Evolutionary conservation across 2,797 vertebrate species (phyloP).

Genomic region (Takifugu rubripes): DNA sequence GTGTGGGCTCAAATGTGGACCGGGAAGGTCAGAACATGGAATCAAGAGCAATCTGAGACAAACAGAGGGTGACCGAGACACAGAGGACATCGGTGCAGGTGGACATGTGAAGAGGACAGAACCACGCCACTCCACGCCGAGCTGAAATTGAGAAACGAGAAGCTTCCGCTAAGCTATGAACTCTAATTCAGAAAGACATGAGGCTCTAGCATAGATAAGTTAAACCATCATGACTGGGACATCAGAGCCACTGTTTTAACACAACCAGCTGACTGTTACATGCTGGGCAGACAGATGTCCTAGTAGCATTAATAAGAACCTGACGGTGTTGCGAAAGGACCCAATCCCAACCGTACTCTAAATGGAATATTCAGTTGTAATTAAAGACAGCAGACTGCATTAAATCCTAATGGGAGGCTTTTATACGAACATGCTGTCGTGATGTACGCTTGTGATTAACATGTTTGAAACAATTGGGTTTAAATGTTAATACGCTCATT

Average conservation of each 20-base stretch:
- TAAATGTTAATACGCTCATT: slow-evolving; percentile 66
- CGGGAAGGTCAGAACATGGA: too few species aligned
- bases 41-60: too few species aligned
- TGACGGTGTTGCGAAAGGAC: slow-evolving; percentile 12
- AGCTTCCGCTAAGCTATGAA: too few species aligned
- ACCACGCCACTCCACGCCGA: too few species aligned
- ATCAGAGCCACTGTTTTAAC: slow-evolving; percentile 7
- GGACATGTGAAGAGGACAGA: too few species aligned
- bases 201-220: too few species aligned
- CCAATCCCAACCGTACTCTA: slow-evolving; percentile 4
- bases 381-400: slow-evolving; percentile 55
- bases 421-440: slow-evolving; percentile 59
- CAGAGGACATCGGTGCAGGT: too few species aligned
- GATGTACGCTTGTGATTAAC: slow-evolving; percentile 66
- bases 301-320: slow-evolving; percentile 32
- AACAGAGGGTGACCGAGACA: too few species aligned
- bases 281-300: slow-evolving; percentile 19
- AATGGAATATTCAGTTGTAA: slow-evolving; percentile 21
- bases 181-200: too few species aligned
- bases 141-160: too few species aligned
- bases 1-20: too few species aligned
- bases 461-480: slow-evolving; percentile 60
- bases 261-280: slow-evolving; percentile 11
- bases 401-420: slow-evolving; percentile 53
- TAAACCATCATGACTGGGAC: too few species aligned